These are phyloP conservation scores for Vanessa atalanta DNA, from an alignment of 1,140 invertebrate species.

Conservation along the genomic window DNA sequence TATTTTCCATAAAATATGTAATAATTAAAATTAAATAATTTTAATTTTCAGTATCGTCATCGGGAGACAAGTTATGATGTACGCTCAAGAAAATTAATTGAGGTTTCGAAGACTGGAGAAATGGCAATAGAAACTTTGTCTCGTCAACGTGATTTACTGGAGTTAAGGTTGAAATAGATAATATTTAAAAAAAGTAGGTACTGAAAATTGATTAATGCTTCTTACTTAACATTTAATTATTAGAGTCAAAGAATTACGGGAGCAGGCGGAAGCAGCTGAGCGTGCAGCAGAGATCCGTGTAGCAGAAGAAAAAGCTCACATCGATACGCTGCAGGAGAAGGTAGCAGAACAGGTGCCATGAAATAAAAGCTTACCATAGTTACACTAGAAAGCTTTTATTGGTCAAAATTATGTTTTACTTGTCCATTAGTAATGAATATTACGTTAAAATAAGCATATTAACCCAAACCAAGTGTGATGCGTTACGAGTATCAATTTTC, in stretches of 20 bases:
- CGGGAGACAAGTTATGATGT: slow-evolving; percentile 65
- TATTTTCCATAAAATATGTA: neutral
- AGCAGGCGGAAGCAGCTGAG: slow-evolving; percentile 51
- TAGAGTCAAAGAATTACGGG: slow-evolving; percentile 68
- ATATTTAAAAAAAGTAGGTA: neutral
- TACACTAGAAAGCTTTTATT: neutral
- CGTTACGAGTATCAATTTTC: too few relatives aligned
- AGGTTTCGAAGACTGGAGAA: slow-evolving; percentile 72
- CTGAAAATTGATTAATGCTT: neutral
- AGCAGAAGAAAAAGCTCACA: slow-evolving; percentile 44
- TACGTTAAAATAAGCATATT: too few relatives aligned
- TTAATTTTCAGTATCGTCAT: slow-evolving; percentile 56
- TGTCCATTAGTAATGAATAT: too few relatives aligned
- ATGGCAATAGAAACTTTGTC: slow-evolving; percentile 63
- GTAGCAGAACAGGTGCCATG: slow-evolving; percentile 67
- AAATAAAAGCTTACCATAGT: slow-evolving; percentile 10
- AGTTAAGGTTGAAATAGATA: slow-evolving; percentile 53
- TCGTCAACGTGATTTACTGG: slow-evolving; percentile 66
- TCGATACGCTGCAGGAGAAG: slow-evolving; percentile 60
- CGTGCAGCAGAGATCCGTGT: slow-evolving; percentile 37
- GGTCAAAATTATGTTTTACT: neutral
- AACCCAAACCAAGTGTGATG: too few relatives aligned
- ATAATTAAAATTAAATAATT: neutral
- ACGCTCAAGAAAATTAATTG: slow-evolving; percentile 63
- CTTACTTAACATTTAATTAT: neutral